Base-by-base conservation (phyloP, 2,797 vertebrate genomes). In the Poeciliopsis paucimaculata region DNA sequence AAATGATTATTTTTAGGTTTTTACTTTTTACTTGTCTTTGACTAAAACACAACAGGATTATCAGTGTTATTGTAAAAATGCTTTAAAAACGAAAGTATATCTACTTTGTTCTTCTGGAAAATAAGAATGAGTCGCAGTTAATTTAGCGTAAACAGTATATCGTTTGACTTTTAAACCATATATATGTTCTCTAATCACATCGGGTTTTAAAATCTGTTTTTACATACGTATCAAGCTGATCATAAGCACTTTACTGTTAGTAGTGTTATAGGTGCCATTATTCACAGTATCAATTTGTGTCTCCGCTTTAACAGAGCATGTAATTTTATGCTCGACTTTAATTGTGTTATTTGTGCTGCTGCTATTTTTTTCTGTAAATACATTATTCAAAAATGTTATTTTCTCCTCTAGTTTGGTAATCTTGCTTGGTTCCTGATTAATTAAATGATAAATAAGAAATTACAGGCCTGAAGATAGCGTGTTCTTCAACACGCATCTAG, bases 351-450 rank as follows among this genome's bases (percentile, higher is more conserved):
- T 34, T 81, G 79, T 92, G 84, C 84, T 86, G 78, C 78, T 92
- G 55, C 64, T 88, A 86, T 85, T 73, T 88, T 46, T 53, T 84
- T 90, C 74, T 83, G 81, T 88, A 91, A 91, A 91, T 91, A 85
- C 84, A 90, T 87, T 5, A 76, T 86, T 89, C 86, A 5, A 86
- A 49, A 66, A 72, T 39, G 11, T 77, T 12, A 26, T 36, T 68
- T 74, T 57, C 26, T 12, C 6, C 73, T 45, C 11, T 28, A 51
- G 62, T 16, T 77, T 64, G 5, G 60, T 34, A 15, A 64, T 64
- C 28, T 64, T 28, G 5, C 13, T 62, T 70, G 23, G 34, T 41
- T 43, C 36, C 20, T 43, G 66, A 43, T 41, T 26, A 41, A 6
- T 43, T 70, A 66, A 66, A 34, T 23, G 34, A 39, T 66, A 20